These are phyloP conservation scores for Onthophagus sagittarius DNA, from an alignment of 2,888 invertebrate genomes.

Conservation along the genomic window DNA sequence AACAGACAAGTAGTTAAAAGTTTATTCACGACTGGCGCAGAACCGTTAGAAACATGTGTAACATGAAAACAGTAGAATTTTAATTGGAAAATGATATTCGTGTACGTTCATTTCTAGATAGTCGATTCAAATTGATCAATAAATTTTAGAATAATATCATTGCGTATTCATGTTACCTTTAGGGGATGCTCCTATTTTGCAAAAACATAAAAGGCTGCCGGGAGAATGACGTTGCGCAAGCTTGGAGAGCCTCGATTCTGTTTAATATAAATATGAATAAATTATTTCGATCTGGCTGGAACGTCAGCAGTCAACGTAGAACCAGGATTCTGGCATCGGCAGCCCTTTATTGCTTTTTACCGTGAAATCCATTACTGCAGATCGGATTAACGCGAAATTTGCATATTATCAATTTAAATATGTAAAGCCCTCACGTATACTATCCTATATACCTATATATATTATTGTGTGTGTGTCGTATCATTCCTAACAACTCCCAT, in stretches of 20 bases:
- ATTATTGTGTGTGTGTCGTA: neutral
- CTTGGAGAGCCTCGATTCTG: conserved; percentile 4
- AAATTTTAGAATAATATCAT: neutral
- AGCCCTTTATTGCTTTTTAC: conserved; percentile 21
- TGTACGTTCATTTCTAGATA: neutral
- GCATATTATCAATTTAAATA: conserved; percentile 38
- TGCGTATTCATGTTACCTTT: neutral
- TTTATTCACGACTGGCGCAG: neutral
- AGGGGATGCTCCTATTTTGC: neutral
- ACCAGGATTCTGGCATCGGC: conserved; percentile 13
- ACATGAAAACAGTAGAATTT: neutral
- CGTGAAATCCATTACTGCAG: conserved; percentile 35
- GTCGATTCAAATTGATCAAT: neutral
- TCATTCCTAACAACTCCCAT: neutral
- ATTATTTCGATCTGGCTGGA: conserved; percentile 10
- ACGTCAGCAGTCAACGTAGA: conserved; percentile 4
- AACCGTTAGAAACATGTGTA: neutral
- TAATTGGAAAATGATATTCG: neutral
- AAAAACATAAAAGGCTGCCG: neutral
- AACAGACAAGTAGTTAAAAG: neutral
- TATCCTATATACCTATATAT: neutral
- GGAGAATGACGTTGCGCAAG: neutral
- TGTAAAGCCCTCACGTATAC: conserved; percentile 27
- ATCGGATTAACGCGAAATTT: conserved; percentile 36
- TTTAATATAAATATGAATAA: conserved; percentile 14